phyloP scores from a whole-genome alignment of 1,140 invertebrate genomes.

The Branchinecta lynchi region DNA sequence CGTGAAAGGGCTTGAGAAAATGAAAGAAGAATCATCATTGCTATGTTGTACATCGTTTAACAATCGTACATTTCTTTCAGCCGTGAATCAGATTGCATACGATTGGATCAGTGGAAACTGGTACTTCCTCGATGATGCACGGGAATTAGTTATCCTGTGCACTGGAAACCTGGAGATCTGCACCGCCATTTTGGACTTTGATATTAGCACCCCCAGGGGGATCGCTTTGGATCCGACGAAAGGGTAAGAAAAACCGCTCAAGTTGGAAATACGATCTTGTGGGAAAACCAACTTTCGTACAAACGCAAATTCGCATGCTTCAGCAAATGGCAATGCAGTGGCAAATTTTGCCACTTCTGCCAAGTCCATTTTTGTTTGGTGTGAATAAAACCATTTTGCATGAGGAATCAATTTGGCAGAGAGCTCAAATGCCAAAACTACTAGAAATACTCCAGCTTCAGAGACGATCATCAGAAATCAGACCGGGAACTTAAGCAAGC shows the following conservation, averaged over 20 bases:
- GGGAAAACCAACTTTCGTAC: too few species aligned
- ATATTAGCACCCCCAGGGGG: slow-evolving; percentile 53
- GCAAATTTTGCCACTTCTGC: slow-evolving; percentile 1
- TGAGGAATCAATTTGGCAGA: too few species aligned
- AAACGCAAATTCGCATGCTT: too few species aligned
- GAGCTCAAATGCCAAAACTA: too few species aligned
- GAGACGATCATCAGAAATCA: too few species aligned
- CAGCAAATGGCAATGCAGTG: neutral
- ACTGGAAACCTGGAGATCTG: slow-evolving; percentile 43
- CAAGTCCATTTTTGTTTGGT: too few species aligned
- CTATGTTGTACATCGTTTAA: slow-evolving; percentile 10
- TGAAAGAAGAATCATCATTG: neutral
- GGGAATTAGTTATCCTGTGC: slow-evolving; percentile 55
- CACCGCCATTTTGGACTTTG: slow-evolving; percentile 49
- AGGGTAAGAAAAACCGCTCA: slow-evolving; percentile 45
- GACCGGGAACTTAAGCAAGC: too few species aligned
- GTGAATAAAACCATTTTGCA: too few species aligned
- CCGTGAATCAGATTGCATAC: slow-evolving; percentile 51
- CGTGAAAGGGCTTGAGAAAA: too few species aligned
- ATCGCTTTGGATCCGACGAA: slow-evolving; percentile 62
- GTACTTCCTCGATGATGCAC: slow-evolving; percentile 62
- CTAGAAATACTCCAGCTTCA: too few species aligned
- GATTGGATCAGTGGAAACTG: slow-evolving; percentile 74
- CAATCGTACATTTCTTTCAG: slow-evolving; percentile 29
- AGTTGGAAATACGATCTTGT: too few species aligned